Evolutionary conservation across 2,113 vertebrate species (phyloP).

Genomic region (Myiozetetes cayanensis): DNA sequence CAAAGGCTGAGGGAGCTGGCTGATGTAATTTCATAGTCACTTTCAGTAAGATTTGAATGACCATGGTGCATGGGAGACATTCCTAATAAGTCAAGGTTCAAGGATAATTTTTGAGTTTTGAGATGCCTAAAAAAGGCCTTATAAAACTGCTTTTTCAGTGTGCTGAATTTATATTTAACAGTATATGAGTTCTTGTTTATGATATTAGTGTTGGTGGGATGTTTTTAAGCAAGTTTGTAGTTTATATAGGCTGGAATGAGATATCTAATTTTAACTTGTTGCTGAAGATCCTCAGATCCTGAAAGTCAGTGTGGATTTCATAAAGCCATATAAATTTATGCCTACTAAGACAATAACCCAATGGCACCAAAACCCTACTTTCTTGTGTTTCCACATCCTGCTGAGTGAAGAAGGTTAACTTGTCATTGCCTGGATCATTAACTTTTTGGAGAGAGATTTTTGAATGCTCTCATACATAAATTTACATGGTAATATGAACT

Average conservation of each 20-base stretch:
- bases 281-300: neutral
- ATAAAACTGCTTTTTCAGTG: neutral
- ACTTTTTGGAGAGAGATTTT: neutral
- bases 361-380: neutral
- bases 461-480: constrained; percentile 2
- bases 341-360: neutral
- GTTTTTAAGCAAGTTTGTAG: neutral
- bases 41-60: neutral
- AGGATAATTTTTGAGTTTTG: neutral
- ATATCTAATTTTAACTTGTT: neutral
- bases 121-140: neutral
- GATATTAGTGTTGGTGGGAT: fast-evolving
- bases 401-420: constrained; percentile 18
- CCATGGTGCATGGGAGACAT: neutral
- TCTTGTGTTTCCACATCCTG: neutral
- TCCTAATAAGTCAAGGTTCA: neutral
- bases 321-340: neutral
- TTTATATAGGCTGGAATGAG: neutral
- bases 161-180: neutral
- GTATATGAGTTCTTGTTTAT: neutral
- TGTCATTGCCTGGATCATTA: constrained; percentile 32
- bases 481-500: neutral
- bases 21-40: neutral
- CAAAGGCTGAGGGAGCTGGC: fast-evolving
- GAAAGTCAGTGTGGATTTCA: neutral